Conservation (phyloP, 1,140 invertebrate species). For the Drosophila lacertosa region DNA sequence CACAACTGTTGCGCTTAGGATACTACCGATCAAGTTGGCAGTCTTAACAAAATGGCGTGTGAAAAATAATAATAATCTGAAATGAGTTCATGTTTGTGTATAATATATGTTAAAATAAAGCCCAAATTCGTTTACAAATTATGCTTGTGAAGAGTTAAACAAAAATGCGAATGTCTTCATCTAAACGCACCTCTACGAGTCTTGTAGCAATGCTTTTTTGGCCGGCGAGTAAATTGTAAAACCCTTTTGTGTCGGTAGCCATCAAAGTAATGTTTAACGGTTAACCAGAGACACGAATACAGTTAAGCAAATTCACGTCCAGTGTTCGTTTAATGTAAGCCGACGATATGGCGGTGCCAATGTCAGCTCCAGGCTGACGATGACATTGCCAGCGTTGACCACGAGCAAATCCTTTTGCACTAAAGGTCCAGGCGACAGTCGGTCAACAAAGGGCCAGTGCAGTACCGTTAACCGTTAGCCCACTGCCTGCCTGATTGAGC, state of each 20-base stretch:
- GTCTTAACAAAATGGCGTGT: not conserved
- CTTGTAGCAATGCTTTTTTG: constrained; percentile 4
- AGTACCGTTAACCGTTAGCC: constrained; percentile 30
- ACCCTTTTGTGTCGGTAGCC: constrained; percentile 15
- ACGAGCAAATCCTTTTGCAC: constrained; percentile 29
- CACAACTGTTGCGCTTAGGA: not conserved
- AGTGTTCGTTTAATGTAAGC: constrained; percentile 35
- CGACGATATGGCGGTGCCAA: constrained; percentile 10
- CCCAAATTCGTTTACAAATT: no score
- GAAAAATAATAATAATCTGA: no score
- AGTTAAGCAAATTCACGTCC: constrained; percentile 35
- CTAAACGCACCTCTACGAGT: not conserved
- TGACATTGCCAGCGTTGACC: constrained; percentile 32
- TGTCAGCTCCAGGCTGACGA: no score
- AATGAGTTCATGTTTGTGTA: not conserved
- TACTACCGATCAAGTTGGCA: not conserved
- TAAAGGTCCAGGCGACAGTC: constrained; percentile 23
- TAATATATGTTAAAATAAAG: not conserved
- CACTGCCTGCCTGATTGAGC: constrained; percentile 59
- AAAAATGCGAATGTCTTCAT: not conserved
- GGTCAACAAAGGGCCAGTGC: constrained; percentile 38
- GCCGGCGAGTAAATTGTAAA: not conserved
- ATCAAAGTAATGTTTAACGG: constrained; percentile 28
- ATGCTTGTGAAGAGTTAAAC: not conserved
- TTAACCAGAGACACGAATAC: constrained; percentile 16